phyloP scores from a whole-genome alignment of 2,797 vertebrate species.

The Urophycis tenuis region DNA sequence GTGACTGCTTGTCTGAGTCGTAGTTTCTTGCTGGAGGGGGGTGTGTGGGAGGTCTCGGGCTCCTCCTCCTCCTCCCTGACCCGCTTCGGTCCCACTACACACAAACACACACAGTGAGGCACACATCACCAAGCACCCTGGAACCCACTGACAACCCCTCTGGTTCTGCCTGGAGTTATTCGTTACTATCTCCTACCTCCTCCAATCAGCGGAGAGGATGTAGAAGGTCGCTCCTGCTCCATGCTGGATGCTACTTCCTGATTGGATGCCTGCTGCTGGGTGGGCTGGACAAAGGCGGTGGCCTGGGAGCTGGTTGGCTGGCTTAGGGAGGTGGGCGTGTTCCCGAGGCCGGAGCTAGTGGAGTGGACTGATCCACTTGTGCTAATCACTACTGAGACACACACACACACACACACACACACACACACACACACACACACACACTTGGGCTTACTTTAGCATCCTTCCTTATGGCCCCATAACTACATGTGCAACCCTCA shows the following conservation, averaged over 20 bases:
- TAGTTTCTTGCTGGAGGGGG: background rate
- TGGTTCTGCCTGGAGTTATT: too few relatives aligned
- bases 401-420: conserved; percentile 14
- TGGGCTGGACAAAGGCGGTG: conserved; percentile 95
- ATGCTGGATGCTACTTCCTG: conserved; percentile 76
- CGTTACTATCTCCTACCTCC: conserved; percentile 65
- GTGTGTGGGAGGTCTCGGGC: background rate
- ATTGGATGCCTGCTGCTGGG: conserved; percentile 80
- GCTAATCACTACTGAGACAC: conserved; percentile 73
- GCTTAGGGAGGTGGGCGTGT: conserved; percentile 73
- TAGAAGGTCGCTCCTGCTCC: conserved; percentile 84
- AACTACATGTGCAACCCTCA: background rate
- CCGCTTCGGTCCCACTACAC: background rate
- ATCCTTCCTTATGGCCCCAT: conserved; percentile 25
- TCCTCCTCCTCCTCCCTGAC: background rate
- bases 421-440: background rate
- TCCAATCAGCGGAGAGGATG: conserved; percentile 80
- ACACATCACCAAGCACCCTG: too few relatives aligned
- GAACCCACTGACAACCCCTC: too few relatives aligned
- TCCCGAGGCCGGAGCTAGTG: conserved; percentile 82
- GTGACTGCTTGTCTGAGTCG: conserved; percentile 71
- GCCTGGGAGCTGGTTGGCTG: conserved; percentile 82
- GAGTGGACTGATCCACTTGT: conserved; percentile 84
- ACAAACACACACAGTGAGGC: conserved; percentile 36
- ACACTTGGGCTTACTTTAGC: too few relatives aligned